Percentiles rank a stretch among this genome's conserved stretches.
Conservation (phyloP, 2,888 invertebrate genomes). For the Ernsta delagoae region DNA sequence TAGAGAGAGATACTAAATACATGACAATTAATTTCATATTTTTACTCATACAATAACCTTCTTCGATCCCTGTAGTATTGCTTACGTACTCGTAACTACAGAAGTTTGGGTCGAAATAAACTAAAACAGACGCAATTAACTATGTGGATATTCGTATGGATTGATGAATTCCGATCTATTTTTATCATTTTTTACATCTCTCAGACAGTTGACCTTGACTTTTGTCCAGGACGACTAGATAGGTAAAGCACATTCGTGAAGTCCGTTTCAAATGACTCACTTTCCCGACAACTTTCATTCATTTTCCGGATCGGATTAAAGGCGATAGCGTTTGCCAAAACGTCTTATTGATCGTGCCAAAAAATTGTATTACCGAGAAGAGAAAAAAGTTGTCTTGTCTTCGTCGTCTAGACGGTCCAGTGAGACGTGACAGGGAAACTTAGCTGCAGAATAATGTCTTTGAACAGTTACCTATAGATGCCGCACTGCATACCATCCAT, state of each 20-base stretch:
- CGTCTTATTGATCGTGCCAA: conserved; percentile 76
- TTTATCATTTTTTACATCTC: too few species aligned
- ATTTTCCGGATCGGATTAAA: conserved; percentile 76
- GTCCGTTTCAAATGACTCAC: conserved; percentile 56
- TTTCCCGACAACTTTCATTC: conserved; percentile 76
- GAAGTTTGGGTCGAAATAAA: too few species aligned
- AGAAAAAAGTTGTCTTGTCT: conserved; percentile 67
- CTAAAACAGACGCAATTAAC: too few species aligned
- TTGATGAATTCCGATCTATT: too few species aligned
- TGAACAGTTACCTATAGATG: conserved; percentile 32
- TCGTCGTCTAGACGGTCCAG: conserved; percentile 74
- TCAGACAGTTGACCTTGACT: conserved; percentile 40
- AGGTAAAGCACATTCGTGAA: conserved; percentile 49
- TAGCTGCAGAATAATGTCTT: conserved; percentile 39
- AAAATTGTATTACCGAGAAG: conserved; percentile 77
- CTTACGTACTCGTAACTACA: too few species aligned
- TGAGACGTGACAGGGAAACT: conserved; percentile 69
- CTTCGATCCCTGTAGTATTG: too few species aligned
- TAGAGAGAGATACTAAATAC: too few species aligned
- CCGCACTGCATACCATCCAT: conserved; percentile 33
- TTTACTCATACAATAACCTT: too few species aligned
- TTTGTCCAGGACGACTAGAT: conserved; percentile 39
- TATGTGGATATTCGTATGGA: too few species aligned
- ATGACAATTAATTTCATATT: too few species aligned
- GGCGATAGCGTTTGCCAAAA: conserved; percentile 76